Evolutionary conservation across 1,140 invertebrate species (phyloP), one percentile per base, ranked within the genome.

Genomic region (Trichonephila clavata): DNA sequence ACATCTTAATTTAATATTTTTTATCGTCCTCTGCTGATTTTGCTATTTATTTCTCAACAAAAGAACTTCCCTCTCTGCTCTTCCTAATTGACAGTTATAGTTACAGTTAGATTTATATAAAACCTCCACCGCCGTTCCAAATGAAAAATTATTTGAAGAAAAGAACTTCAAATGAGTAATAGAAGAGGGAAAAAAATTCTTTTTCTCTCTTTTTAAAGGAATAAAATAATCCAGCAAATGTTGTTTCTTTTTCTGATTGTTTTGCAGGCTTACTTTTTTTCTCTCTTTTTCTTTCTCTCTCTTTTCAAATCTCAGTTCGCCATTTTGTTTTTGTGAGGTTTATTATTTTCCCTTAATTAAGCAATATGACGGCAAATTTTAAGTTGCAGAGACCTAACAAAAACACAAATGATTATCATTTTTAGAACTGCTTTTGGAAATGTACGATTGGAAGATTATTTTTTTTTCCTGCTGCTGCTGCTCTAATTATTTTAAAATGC

Each of bases 31-130:
- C 13, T 60, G 27, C n/a, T 61, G 63, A 57, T 24, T 81, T 92
- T 92, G 59, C 50, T 60, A 21, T 71, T 71, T 92, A 71, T 20
- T 92, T 81, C 59, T 86, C 21, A 71, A 27, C 63, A 83, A 18
- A 50, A 65, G 20, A 61, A 63, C 89, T 68, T 63, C 32, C 10
- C 50, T 50, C 50, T n/a, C 32, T 86, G 39, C 84, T 86, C 63
- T 60, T 59, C 83, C 91, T 92, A 92, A 92, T 92, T 92, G 91
- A 92, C 91, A 92, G 91, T 92, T 92, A 92, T 63, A 92, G 91
- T 92, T 92, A 77, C 63, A 77, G 83, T 57, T 63, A 63, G 91
- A 86, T 80, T 86, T 77, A 68, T 77, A 68, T 77, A 86, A 92
- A 92, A 92, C 81, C 91, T 24, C 83, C 61, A 50, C 21, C 61